Percentiles rank a stretch among this genome's conserved stretches.
Conservation (phyloP, 2,113 vertebrate genomes). For the Toxotes chatareus region DNA sequence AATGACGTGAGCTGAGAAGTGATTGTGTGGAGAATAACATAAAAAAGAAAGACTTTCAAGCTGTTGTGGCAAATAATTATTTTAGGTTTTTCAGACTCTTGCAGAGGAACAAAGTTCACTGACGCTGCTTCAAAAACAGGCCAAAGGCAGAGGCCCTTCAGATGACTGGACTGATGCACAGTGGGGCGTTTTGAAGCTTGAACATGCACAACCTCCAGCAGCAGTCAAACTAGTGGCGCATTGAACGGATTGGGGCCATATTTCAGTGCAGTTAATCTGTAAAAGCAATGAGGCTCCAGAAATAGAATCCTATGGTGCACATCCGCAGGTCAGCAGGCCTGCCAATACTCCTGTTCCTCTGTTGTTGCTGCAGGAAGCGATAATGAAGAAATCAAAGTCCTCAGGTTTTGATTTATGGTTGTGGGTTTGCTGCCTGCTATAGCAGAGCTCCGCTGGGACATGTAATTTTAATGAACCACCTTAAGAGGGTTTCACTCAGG, state of each 20-base stretch:
- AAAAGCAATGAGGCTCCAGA: slow-evolving; percentile 71
- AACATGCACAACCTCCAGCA: slow-evolving; percentile 48
- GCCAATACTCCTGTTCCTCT: slow-evolving; percentile 45
- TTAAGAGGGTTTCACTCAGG: slow-evolving; percentile 50
- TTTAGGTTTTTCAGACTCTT: slow-evolving; percentile 5
- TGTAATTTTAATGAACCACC: slow-evolving; percentile 68
- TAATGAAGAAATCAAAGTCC: slow-evolving; percentile 72
- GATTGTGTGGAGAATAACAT: not conserved
- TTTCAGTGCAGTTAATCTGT: slow-evolving; percentile 73
- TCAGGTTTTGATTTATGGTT: slow-evolving; percentile 71
- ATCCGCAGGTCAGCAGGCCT: slow-evolving; percentile 56
- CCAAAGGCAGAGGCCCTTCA: slow-evolving; percentile 21
- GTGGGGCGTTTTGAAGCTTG: slow-evolving; percentile 40
- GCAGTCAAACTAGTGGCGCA: slow-evolving; percentile 63
- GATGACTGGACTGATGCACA: slow-evolving; percentile 35
- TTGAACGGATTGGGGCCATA: slow-evolving; percentile 70
- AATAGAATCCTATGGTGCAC: slow-evolving; percentile 68
- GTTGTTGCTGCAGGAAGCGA: slow-evolving; percentile 46
- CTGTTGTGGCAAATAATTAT: slow-evolving; percentile 5
- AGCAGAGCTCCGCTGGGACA: slow-evolving; percentile 52
- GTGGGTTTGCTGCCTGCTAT: slow-evolving; percentile 29
- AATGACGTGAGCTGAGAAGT: slow-evolving; percentile 6
- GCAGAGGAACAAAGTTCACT: slow-evolving; percentile 12
- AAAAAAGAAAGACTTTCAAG: slow-evolving; percentile 1
- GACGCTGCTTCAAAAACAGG: slow-evolving; percentile 26